Conservation (phyloP, 1,140 invertebrate genomes). For the Lordiphosa clarofinis region DNA sequence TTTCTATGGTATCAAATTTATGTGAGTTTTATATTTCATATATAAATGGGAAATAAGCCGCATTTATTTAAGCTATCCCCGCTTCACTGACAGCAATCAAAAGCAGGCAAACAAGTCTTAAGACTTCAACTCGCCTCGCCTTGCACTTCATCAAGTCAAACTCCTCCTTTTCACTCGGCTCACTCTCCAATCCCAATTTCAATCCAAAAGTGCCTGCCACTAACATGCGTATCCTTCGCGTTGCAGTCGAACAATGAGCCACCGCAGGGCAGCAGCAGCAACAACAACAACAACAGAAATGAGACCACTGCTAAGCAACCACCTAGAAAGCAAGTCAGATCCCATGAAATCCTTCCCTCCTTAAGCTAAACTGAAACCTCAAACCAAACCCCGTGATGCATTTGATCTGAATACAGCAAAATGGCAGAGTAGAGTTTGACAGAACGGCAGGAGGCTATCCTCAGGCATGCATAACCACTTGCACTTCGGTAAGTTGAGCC, state of each 20-base stretch:
- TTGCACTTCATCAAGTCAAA: conserved; percentile 7
- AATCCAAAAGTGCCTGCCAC: conserved; percentile 50
- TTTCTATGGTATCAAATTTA: conserved; percentile 20
- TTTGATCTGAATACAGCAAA: conserved; percentile 62
- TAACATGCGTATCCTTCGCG: conserved; percentile 60
- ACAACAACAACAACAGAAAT: conserved; percentile 20
- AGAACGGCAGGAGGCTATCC: not conserved
- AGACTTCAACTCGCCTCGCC: conserved; percentile 13
- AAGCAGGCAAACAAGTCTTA: conserved; percentile 32
- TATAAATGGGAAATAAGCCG: conserved; percentile 22
- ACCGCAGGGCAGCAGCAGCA: conserved; percentile 45
- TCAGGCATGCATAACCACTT: not conserved
- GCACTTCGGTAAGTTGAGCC: conserved; percentile 5
- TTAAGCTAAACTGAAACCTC: conserved; percentile 20
- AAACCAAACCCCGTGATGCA: conserved; percentile 48
- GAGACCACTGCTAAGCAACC: conserved; percentile 45
- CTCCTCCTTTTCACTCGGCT: conserved; percentile 6
- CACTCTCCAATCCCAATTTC: conserved; percentile 45
- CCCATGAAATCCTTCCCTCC: not conserved
- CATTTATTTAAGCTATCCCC: not conserved
- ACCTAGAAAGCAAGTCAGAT: not conserved
- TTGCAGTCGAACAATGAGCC: conserved; percentile 60
- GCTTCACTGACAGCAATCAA: conserved; percentile 28
- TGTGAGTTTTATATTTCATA: conserved; percentile 18
- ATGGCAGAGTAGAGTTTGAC: conserved; percentile 21